A percentile compares a stretch with the other conserved stretches of the same genome.
Conservation (phyloP, 2,113 vertebrate species). For the Amazona guildingii region DNA sequence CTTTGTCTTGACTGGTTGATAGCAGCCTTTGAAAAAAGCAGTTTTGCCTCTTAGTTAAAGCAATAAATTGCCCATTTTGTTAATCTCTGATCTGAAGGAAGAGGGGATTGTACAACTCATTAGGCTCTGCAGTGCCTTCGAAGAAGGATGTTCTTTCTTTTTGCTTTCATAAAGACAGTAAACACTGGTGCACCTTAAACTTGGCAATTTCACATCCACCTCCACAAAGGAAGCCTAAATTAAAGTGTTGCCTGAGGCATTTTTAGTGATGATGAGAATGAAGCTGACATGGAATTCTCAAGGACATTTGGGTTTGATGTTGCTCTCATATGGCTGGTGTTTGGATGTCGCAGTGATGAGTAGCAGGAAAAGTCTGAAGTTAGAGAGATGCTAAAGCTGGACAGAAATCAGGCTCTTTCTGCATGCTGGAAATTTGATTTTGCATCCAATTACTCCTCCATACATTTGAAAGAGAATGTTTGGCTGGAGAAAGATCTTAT, state of each 20-base stretch:
- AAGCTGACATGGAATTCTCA: not conserved
- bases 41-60: not conserved
- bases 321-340: not conserved
- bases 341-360: not conserved
- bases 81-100: not conserved
- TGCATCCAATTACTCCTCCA: not conserved
- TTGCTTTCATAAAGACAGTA: not conserved
- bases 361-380: not conserved
- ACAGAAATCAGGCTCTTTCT: not conserved
- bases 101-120: not conserved
- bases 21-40: not conserved
- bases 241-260: not conserved
- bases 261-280: not conserved
- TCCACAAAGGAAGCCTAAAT: not conserved
- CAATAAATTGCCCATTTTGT: not conserved
- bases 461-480: not conserved
- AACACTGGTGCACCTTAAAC: not conserved
- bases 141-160: not conserved
- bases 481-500: slow-evolving; percentile 16
- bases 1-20: not conserved
- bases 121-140: not conserved
- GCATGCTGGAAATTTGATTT: not conserved
- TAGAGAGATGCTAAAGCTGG: not conserved
- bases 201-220: not conserved
- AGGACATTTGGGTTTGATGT: not conserved